Conservation (phyloP, 2,888 invertebrate genomes). For the Chymomyza amoena region DNA sequence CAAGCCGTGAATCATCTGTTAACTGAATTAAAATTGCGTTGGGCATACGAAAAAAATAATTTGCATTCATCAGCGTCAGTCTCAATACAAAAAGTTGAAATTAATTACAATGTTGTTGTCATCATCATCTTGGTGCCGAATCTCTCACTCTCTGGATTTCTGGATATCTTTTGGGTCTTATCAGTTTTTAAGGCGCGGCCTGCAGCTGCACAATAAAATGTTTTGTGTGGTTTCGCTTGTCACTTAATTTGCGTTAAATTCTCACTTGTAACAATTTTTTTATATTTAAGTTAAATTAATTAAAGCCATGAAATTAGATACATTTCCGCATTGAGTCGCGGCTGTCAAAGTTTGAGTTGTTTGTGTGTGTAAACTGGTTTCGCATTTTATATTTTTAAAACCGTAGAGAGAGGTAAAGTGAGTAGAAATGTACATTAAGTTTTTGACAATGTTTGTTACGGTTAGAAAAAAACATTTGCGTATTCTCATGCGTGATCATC, state of each 20-base stretch:
- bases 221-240: background rate
- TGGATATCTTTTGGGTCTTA: background rate
- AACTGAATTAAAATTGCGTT: constrained; percentile 48
- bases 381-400: too few species aligned
- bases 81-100: constrained; percentile 36
- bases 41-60: constrained; percentile 52
- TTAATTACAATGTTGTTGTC: constrained; percentile 53
- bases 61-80: constrained; percentile 54
- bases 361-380: constrained; percentile 3
- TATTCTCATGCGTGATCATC: too few species aligned
- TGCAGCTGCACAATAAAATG: background rate
- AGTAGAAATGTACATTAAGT: too few species aligned
- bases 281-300: constrained; percentile 29
- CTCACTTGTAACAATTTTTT: constrained; percentile 1
- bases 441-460: too few species aligned
- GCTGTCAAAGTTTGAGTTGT: constrained; percentile 19
- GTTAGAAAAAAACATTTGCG: too few species aligned
- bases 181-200: background rate
- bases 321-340: constrained; percentile 26
- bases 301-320: constrained; percentile 31
- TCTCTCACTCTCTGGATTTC: background rate
- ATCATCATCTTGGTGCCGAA: constrained; percentile 6
- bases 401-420: too few species aligned
- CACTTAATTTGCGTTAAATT: constrained; percentile 29
- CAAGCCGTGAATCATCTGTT: constrained; percentile 7